Evolutionary conservation across 2,113 vertebrate species (phyloP).

Genomic region (Phylloscopus trochilus): DNA sequence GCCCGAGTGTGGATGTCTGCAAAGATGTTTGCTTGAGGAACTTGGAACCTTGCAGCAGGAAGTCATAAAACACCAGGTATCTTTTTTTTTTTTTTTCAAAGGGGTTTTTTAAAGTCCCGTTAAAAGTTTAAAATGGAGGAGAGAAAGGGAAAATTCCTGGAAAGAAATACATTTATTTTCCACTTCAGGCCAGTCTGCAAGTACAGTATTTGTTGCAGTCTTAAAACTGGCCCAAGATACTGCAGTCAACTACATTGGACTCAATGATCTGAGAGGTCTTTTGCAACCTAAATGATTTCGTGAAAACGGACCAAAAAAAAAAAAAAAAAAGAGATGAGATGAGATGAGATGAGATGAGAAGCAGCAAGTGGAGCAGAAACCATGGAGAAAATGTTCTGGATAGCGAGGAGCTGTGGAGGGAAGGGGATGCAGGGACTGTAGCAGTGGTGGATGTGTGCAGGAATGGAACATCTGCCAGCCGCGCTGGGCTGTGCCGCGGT

Average conservation of each 20-base stretch:
- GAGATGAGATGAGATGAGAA: not conserved
- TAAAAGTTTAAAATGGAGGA: not conserved
- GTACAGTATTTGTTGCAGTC: not conserved
- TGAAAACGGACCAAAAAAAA: not conserved
- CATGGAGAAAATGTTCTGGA: not conserved
- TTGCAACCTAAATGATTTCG: not conserved
- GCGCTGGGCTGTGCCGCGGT: not conserved
- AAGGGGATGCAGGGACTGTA: not conserved
- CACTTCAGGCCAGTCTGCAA: not conserved
- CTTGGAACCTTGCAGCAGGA: not conserved
- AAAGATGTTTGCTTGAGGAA: not conserved
- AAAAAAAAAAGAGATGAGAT: too few relatives aligned
- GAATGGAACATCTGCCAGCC: rapidly evolving
- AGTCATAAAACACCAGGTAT: not conserved
- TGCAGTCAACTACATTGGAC: not conserved
- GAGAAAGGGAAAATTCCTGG: not conserved
- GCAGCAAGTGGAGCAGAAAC: not conserved
- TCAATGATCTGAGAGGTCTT: not conserved
- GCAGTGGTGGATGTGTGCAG: not conserved
- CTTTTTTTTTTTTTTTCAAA: not conserved
- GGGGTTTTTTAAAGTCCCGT: not conserved
- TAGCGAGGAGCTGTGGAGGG: not conserved
- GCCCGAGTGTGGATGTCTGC: not conserved
- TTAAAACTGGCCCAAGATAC: not conserved
- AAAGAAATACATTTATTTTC: not conserved